Evolutionary conservation across 1,140 invertebrate species (phyloP).

Genomic region (Drosophila varians): DNA sequence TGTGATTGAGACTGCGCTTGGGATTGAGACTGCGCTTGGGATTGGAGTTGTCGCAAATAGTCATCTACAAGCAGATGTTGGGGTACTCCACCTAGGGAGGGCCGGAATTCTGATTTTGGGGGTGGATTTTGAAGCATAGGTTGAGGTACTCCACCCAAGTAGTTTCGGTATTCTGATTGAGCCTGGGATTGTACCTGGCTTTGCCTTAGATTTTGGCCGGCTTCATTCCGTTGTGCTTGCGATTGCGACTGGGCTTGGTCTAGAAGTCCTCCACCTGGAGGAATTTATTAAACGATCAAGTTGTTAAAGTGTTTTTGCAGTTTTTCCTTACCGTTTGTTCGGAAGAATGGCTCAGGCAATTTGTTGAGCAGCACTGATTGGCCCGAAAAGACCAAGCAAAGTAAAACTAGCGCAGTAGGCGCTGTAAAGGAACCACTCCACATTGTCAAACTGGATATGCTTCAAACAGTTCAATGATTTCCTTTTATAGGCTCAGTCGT

Average conservation of each 20-base stretch:
- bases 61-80: no score
- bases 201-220: background rate
- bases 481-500: conserved; percentile 19
- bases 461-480: background rate
- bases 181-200: background rate
- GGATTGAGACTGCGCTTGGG: background rate
- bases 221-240: background rate
- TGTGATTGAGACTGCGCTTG: background rate
- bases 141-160: background rate
- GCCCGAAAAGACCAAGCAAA: background rate
- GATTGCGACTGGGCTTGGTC: background rate
- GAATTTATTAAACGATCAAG: no score
- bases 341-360: no score
- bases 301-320: background rate
- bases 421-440: background rate
- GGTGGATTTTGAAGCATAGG: background rate
- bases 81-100: background rate
- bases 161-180: background rate
- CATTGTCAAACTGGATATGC: background rate
- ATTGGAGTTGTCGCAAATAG: no score
- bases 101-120: background rate
- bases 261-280: background rate
- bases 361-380: no score
- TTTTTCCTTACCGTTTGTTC: background rate
- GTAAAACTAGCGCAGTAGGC: background rate